phyloP scores from a whole-genome alignment of 2,888 invertebrate species.

The Caenorhabditis angaria region DNA sequence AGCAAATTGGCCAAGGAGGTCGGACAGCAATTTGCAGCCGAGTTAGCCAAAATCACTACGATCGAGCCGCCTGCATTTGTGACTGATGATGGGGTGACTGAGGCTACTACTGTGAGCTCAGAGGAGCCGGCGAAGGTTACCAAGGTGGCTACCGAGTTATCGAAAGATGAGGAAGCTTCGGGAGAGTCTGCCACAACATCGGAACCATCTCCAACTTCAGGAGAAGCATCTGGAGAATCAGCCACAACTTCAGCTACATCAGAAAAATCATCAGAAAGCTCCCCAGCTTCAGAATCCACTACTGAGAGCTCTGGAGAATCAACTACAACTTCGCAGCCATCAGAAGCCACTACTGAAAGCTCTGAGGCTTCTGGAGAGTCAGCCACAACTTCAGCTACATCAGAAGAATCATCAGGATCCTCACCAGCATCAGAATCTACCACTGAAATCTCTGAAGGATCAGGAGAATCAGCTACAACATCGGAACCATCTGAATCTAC shows the following conservation, averaged over 20 bases:
- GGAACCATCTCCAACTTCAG: conserved; percentile 14
- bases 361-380: conserved; percentile 7
- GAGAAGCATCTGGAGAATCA: background rate
- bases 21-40: conserved; percentile 37
- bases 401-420: background rate
- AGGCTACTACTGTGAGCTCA: too few relatives aligned
- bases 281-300: conserved; percentile 8
- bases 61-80: conserved; percentile 10
- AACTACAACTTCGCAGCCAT: conserved; percentile 6
- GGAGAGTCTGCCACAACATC: conserved; percentile 19
- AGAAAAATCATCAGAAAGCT: background rate
- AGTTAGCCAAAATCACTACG: conserved; percentile 23
- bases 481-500: background rate
- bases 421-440: conserved; percentile 5
- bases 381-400: conserved; percentile 9
- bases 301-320: background rate
- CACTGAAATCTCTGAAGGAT: conserved; percentile 20
- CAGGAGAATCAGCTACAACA: too few relatives aligned
- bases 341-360: background rate
- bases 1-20: conserved; percentile 34
- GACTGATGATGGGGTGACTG: conserved; percentile 8
- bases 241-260: background rate
- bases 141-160: conserved; percentile 1
- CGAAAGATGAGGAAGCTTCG: conserved; percentile 21
- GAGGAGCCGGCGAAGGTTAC: conserved; percentile 7